Base-by-base conservation (phyloP, 2,797 vertebrate genomes). In the Acanthis flammea region DNA sequence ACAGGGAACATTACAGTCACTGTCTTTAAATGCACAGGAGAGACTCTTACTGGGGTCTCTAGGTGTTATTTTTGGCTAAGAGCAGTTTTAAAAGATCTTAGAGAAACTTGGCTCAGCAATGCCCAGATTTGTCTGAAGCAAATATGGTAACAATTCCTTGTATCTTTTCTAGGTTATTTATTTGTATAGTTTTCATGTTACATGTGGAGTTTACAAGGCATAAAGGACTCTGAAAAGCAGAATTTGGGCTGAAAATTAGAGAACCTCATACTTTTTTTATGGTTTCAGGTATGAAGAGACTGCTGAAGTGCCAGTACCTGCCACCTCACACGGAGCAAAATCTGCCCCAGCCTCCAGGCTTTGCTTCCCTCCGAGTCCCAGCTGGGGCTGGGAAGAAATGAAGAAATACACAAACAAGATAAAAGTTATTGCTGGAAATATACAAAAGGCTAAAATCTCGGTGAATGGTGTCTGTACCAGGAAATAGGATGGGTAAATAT, bases 251-350 rank as follows among this genome's bases (percentile, higher is more conserved):
- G 76, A 73, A 79, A 88, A 84, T 83, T 55, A 39, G 23, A 79
- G 81, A 88, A 62, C 33, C 58, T 61, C 33, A 28, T 28, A 6
- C 5, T 48, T 30, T 79, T 71, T 53, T 58, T 27, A 86, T 27
- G 58, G 82, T 86, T 21, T 5, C 42, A 45, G 48, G 60, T 48
- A 92, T 44, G 82, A 89, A 54, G 50, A 91, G 79, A 90, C 81
- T 65, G 87, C 79, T 94, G 85, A 95, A 88, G 77, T 67, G 53
- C 87, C 76, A 82, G 84, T n/a, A 89, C 22, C 44, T 79, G 75
- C 48, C 88, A 86, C 66, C 67, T 91, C 53, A 31, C 5, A 5
- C 1, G 6, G 50, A 28, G 25, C 37, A 71, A 67, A 68, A 76
- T 39, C 48, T 71, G 85, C 47, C 42, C 55, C 65, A 55, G 68